Evolutionary conservation across 2,797 vertebrate species (phyloP).

Genomic region (Molossus molossus): DNA sequence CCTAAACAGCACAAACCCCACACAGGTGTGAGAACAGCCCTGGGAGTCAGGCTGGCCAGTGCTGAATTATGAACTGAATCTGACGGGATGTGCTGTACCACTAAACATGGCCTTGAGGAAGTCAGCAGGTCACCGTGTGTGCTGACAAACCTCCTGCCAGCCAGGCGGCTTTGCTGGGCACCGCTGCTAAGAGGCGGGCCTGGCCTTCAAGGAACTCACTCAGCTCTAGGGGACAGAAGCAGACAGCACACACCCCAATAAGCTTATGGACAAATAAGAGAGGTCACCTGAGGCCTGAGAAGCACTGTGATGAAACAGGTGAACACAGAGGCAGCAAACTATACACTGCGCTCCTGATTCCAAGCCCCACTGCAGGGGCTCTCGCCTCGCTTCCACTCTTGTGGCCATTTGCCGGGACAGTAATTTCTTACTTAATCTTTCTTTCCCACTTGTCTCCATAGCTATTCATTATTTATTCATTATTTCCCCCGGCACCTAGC

Average conservation of each 20-base stretch:
- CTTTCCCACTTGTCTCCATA: neutral
- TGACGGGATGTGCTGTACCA: neutral
- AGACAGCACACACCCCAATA: neutral
- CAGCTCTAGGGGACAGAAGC: neutral
- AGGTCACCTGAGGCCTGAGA: neutral
- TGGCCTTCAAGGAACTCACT: neutral
- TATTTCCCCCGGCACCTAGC: neutral
- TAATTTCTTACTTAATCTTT: neutral
- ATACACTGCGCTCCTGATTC: neutral
- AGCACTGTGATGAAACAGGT: neutral
- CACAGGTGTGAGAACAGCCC: neutral
- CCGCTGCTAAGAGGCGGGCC: neutral
- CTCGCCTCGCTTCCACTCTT: neutral
- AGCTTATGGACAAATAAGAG: neutral
- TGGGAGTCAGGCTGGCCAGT: neutral
- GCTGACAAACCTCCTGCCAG: neutral
- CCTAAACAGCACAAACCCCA: neutral
- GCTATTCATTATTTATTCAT: neutral
- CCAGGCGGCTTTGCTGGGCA: neutral
- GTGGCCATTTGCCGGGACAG: rapidly evolving
- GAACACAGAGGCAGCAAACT: neutral
- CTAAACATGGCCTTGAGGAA: neutral
- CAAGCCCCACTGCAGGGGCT: neutral
- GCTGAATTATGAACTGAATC: neutral
- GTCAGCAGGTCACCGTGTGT: rapidly evolving